Evolutionary conservation across 2,113 vertebrate species (phyloP), one percentile per base, ranked within the genome.

Genomic region (Naja naja): DNA sequence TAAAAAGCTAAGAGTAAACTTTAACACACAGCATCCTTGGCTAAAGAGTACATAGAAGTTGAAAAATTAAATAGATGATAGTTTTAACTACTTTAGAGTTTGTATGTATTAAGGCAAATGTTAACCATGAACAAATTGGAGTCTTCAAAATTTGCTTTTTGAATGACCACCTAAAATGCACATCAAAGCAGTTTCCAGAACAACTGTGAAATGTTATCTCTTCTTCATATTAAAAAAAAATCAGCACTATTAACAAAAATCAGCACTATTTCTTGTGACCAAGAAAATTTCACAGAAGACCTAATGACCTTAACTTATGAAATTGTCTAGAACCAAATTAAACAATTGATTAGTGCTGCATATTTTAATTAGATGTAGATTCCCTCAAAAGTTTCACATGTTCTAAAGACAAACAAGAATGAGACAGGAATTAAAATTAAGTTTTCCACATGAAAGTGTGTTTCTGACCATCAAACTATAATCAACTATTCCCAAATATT

Each of bases 41-140:
- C 58, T 95, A 91, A 54, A 86, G 92, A 56, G 23, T 64, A 43
- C 45, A 30, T 34, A 85, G 20, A n/a, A 93, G 52, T 89, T 88
- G 12, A 92, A 27, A 18, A 91, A 56, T 1, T 69, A 22, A 69
- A 12, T 88, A 91, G 0, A 54, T 89, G 12, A 30, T 91, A 30
- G 16, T 10, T 91, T 7, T 45, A 86, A 54, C 34, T 10, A 43
- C 47, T 91, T 34, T 81, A 45, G 39, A 23, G 11, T 47, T 47
- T 47, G 45, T 47, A 43, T 47, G 45, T 47, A 43, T 43, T 25
- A 86, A 69, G 30, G 5, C 4, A 69, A 69, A 74, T 74, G n/a
- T 74, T 74, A 18, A 34, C 64, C 64, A 18, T 74, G 64, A 74
- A 74, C 2, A 34, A 74, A 34, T 34, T 18, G 64, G n/a, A 18